Base-by-base conservation (phyloP, 2,888 invertebrate genomes). In the Dicroscelio sp. region DNA sequence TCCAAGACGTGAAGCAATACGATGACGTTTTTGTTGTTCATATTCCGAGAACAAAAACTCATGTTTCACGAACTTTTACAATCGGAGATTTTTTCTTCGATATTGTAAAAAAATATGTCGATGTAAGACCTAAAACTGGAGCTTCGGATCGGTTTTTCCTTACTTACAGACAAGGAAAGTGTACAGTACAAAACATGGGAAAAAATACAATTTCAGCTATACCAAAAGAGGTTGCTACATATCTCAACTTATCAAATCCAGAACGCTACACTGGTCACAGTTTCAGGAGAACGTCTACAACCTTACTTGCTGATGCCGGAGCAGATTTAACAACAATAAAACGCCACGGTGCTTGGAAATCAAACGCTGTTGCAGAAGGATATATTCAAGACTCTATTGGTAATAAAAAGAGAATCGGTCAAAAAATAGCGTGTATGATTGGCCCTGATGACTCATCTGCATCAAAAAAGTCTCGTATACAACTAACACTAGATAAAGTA, bases 201-300 rank as follows among this genome's bases (percentile, higher is more conserved):
- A 84, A 82, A 58, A 90, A 93, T 55, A 92, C 88, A 79, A 87
- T 93, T 60, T 84, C 84, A 58, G 38, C 30, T 33, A 90, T 93
- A 82, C 92, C 93, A 8, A 92, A 87, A 75, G 27, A 90, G 43
- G 92, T 94, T 38, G 93, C 94, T 17, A 58, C 30, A 48, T 93
- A 73, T 33, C 25, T 78, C 1, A 3, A 92, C 8, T 73, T 94
- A 55, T 82, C 91, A 23, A 35, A 92, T 69, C 86, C 93, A 10
- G 69, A 91, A 33, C 30, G 33, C 6, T 93, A 92, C 79, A 93
- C 93, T 12, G 93, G 93, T 14, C 93, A 94, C 69, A 58, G 52
- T 43, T 90, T 93, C 25, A 71, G 84, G 80, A n/a, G 83, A 84
- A 86, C 93, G 12, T 92, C 93, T 0, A 91, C 92, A 23, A 92